Evolutionary conservation across 2,797 vertebrate species (phyloP).

Genomic region (Muraenolepis orangiensis): DNA sequence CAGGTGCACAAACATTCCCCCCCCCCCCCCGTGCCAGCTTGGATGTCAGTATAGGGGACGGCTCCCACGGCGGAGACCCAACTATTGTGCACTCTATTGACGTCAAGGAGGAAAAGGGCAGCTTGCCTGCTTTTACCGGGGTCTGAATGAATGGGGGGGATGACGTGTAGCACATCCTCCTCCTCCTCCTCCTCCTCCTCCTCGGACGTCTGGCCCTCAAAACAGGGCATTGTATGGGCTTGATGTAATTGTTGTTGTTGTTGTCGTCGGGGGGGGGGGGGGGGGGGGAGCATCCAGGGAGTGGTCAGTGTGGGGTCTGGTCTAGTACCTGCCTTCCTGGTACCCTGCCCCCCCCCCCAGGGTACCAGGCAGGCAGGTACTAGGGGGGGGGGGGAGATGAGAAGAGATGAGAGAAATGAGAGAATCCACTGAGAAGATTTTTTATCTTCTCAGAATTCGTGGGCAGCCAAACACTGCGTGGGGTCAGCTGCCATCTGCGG

Average conservation of each 20-base stretch:
- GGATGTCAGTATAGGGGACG: conserved; percentile 50
- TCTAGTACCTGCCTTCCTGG: no score
- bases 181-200: no score
- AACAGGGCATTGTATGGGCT: no score
- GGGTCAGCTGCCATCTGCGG: conserved; percentile 21
- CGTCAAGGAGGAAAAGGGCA: conserved; percentile 69
- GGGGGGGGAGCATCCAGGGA: no score
- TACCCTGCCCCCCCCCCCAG: no score
- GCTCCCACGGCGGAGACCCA: conserved; percentile 44
- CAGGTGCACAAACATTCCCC: not conserved
- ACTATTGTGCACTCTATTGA: conserved; percentile 63
- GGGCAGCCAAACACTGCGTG: conserved; percentile 8
- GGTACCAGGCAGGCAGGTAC: no score
- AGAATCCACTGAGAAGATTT: conserved; percentile 6
- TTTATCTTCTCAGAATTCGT: not conserved
- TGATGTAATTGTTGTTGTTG: no score
- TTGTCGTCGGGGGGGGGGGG: no score
- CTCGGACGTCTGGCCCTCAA: conserved; percentile 15
- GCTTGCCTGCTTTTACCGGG: conserved; percentile 51
- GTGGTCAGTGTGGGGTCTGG: no score
- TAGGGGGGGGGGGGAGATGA: no score
- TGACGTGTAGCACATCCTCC: conserved; percentile 63
- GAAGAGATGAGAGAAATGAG: no score
- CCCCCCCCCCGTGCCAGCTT: conserved; percentile 32
- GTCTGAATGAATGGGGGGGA: conserved; percentile 36